Conservation (phyloP, 2,888 invertebrate species). For the Galeopsomyia nigrocyanea region DNA sequence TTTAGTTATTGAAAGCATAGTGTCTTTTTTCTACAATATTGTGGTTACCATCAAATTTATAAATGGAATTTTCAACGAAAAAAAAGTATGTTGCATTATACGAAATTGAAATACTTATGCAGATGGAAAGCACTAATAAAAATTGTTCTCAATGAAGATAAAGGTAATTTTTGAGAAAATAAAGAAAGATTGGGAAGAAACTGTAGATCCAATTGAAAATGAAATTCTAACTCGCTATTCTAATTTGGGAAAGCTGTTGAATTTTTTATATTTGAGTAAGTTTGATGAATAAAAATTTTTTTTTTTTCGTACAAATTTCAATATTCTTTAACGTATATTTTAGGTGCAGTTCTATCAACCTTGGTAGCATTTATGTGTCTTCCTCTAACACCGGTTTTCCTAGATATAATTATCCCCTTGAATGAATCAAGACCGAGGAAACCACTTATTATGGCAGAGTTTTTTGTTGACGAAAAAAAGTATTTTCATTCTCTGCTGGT, state of each 20-base stretch:
- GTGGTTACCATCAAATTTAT: conserved; percentile 15
- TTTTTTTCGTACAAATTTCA: too few relatives aligned
- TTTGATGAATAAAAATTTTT: too few relatives aligned
- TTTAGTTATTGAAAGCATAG: conserved; percentile 10
- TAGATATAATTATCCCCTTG: conserved; percentile 45
- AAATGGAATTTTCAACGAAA: conserved; percentile 18
- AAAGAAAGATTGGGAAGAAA: conserved; percentile 16
- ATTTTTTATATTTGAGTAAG: conserved; percentile 19
- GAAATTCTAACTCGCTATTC: conserved; percentile 14
- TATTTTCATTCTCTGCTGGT: conserved; percentile 46
- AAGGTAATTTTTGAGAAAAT: conserved; percentile 17
- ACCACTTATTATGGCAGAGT: conserved; percentile 46
- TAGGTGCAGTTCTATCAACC: conserved; percentile 9
- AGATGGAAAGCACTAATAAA: background rate
- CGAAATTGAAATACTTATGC: background rate
- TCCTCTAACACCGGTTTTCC: conserved; percentile 40
- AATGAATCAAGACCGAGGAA: conserved; percentile 47
- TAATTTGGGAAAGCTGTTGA: conserved; percentile 17
- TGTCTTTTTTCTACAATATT: conserved; percentile 22
- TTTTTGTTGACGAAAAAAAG: conserved; percentile 49
- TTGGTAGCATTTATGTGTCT: conserved; percentile 10
- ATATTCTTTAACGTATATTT: background rate
- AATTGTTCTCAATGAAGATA: background rate
- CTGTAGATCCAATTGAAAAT: conserved; percentile 4
- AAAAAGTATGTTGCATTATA: conserved; percentile 10